Evolutionary conservation across 2,113 vertebrate species (phyloP), one percentile per base, ranked within the genome.

Genomic region (Melanostigma gelatinosum): DNA sequence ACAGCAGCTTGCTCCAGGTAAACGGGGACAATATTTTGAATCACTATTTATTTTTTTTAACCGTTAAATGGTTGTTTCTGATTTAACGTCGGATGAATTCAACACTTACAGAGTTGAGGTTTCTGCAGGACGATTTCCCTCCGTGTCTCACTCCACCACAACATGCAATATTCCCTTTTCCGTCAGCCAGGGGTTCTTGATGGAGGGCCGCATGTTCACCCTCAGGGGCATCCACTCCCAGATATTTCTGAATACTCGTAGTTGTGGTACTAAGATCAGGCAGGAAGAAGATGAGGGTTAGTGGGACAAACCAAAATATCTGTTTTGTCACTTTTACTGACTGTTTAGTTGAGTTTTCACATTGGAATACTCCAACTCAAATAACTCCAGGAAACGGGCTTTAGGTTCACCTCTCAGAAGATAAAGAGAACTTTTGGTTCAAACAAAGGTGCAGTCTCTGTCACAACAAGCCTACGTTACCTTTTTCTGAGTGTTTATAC

Each of bases 121-220:
- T 71, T 82, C 76, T 82, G 44, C 79, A 74, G 82, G 76, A 63
- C 32, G 0, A 3, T 32, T 70, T 70, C 52, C 62, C 72, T 36
- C 63, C 4, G 3, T 7, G 48, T 72, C n/a, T 79, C 73, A 75
- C 86, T 87, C 68, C 70, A 83, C 80, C 80, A 87, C 85, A 72
- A 87, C 91, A 90, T 90, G 89, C 91, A 93, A 89, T 91, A 89
- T 87, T 74, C 73, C 77, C 76, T 81, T 91, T 89, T 82, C 58
- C 67, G 50, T 64, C 66, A 44, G 63, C 63, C 42, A 55, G 66
- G 40, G 58, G 78, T 79, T 78, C 8, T 54, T 57, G 50, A 66
- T 78, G 77, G 84, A 88, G 80, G 82, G 83, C 78, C 32, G 76
- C 76, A 70, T 84, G 88, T 87, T 92, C 82, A 80, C 76, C 80